Percentiles rank a stretch among this genome's conserved stretches.
Conservation (phyloP, 2,797 vertebrate species). For the Champsocephalus gunnari region DNA sequence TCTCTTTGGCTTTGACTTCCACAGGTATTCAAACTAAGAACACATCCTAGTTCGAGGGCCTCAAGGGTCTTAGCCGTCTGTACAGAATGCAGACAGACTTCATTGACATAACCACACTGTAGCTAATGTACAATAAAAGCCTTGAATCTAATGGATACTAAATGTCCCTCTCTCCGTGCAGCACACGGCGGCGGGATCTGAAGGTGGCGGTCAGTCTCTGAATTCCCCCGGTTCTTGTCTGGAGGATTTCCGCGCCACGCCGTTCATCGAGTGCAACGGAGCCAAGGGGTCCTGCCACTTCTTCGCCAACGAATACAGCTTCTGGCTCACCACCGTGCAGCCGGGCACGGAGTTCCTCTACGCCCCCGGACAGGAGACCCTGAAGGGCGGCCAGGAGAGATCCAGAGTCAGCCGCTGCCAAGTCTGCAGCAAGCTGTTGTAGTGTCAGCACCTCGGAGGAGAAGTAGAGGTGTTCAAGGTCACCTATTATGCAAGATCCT, state of each 20-base stretch:
- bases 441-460: constrained; percentile 51
- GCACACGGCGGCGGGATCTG: constrained; percentile 93
- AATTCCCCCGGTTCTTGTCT: constrained; percentile 96
- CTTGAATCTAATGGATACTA: neutral
- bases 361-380: constrained; percentile 85
- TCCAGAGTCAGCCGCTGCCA: constrained; percentile 93
- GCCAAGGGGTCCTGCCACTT: constrained; percentile 93
- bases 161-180: constrained; percentile 62
- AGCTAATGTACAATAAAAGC: too few relatives aligned
- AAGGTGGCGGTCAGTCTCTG: constrained; percentile 95
- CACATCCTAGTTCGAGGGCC: neutral
- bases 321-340: constrained; percentile 95
- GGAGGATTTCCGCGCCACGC: constrained; percentile 95
- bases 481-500: too few relatives aligned
- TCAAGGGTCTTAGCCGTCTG: too few relatives aligned
- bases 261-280: constrained; percentile 96
- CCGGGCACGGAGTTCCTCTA: constrained; percentile 85
- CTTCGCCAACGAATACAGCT: constrained; percentile 97
- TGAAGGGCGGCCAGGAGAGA: constrained; percentile 92
- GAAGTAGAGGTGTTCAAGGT: constrained; percentile 14
- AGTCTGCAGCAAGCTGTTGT: constrained; percentile 97
- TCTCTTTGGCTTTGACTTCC: neutral
- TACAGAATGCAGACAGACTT: too few relatives aligned
- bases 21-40: neutral
- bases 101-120: too few relatives aligned